Conservation (phyloP, 2,113 vertebrate genomes). For the Podarcis cretensis region DNA sequence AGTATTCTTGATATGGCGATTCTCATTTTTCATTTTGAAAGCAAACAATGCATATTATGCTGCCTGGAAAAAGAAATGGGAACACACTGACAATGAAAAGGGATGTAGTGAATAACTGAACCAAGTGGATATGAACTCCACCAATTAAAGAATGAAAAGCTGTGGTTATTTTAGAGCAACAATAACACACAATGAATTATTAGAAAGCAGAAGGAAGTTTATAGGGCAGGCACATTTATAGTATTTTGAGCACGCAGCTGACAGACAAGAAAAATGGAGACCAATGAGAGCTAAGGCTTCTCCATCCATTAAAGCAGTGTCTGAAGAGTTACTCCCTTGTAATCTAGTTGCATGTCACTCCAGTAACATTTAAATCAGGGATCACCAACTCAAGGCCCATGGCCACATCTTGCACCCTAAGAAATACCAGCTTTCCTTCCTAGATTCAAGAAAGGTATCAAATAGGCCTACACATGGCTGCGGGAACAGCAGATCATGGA, state of each 20-base stretch:
- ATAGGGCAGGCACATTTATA: not conserved
- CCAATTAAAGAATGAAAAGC: not conserved
- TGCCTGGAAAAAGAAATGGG: not conserved
- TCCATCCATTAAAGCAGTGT: not conserved
- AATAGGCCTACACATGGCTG: too few species aligned
- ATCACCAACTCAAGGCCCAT: not conserved
- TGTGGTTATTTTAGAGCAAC: slow-evolving; percentile 2
- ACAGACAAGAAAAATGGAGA: not conserved
- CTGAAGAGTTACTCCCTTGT: not conserved
- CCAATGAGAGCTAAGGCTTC: not conserved
- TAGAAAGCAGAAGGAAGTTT: not conserved
- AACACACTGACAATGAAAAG: not conserved
- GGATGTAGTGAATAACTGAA: not conserved
- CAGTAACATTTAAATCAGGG: not conserved
- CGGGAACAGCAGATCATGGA: not conserved
- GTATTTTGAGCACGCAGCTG: too few species aligned
- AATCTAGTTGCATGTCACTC: not conserved
- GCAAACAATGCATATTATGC: not conserved
- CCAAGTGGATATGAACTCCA: not conserved
- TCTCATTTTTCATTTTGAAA: not conserved
- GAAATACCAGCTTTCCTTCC: not conserved
- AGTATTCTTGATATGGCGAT: not conserved
- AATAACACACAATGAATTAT: not conserved
- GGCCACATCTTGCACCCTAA: not conserved
- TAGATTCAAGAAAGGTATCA: not conserved